These are phyloP conservation scores for Mantis religiosa DNA, from an alignment of 2,888 invertebrate genomes.

Conservation along the genomic window DNA sequence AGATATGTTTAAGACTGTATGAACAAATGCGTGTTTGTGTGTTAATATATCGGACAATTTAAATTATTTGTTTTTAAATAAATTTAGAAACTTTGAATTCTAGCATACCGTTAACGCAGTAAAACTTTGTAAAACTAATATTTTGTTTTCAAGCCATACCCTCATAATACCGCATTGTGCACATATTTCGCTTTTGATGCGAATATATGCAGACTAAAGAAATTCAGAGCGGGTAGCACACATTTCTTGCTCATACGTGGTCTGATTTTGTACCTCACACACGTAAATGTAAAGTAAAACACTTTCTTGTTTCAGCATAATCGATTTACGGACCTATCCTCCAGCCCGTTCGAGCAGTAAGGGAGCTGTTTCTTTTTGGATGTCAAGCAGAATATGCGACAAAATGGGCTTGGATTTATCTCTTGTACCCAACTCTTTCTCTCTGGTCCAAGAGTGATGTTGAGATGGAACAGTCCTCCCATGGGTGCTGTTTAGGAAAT, in stretches of 20 bases:
- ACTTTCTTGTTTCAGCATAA: background rate
- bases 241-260: slow-evolving; percentile 2
- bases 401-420: slow-evolving; percentile 8
- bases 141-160: no score
- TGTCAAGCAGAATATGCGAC: slow-evolving; percentile 11
- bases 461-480: background rate
- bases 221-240: slow-evolving; percentile 2
- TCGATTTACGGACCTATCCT: slow-evolving; percentile 1
- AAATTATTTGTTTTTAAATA: no score
- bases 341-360: background rate
- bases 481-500: background rate
- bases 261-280: slow-evolving; percentile 1
- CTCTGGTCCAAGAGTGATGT: background rate
- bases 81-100: no score
- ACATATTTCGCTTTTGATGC: background rate
- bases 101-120: no score
- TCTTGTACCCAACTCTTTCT: background rate
- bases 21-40: no score
- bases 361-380: background rate
- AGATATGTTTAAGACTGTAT: no score
- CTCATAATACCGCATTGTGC: background rate
- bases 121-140: no score
- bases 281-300: background rate
- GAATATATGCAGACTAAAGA: background rate
- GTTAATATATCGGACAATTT: no score